These are phyloP conservation scores for Epinotia ramella DNA, from an alignment of 2,888 invertebrate species.

Conservation along the genomic window DNA sequence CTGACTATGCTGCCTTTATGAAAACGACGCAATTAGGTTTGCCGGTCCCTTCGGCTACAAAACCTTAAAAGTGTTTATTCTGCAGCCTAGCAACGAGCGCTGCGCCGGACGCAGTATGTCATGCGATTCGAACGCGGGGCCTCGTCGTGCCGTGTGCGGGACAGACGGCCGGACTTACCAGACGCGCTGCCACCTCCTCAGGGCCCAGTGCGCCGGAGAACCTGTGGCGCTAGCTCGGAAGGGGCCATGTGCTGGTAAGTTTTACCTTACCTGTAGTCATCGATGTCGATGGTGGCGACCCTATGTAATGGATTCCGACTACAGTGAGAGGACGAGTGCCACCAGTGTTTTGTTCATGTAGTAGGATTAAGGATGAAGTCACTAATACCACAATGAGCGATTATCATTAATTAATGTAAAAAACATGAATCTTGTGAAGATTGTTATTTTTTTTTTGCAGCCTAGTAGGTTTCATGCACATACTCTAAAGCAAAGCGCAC, in stretches of 20 bases:
- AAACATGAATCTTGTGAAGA: no score
- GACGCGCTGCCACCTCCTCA: constrained; percentile 91
- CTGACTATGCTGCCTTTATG: background rate
- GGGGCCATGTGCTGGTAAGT: constrained; percentile 90
- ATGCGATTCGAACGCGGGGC: constrained; percentile 71
- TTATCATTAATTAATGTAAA: no score
- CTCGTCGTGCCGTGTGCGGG: constrained; percentile 88
- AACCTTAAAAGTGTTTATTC: background rate
- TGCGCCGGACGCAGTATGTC: constrained; percentile 71
- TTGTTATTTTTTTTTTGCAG: no score
- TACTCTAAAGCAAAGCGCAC: no score
- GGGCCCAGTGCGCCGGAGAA: constrained; percentile 91
- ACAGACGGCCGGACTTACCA: constrained; percentile 93
- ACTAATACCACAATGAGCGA: no score
- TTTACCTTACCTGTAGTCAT: background rate
- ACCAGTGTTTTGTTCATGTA: no score
- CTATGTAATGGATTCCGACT: no score
- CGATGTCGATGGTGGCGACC: no score
- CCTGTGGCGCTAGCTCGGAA: constrained; percentile 89
- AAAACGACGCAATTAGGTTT: background rate
- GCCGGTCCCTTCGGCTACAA: background rate
- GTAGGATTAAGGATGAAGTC: no score
- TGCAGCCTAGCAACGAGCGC: constrained; percentile 57
- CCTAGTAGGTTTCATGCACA: no score
- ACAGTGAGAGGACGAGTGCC: no score